These are phyloP conservation scores for Hypocryptadius cinnamomeus DNA, from an alignment of 2,113 vertebrate species.

Conservation along the genomic window DNA sequence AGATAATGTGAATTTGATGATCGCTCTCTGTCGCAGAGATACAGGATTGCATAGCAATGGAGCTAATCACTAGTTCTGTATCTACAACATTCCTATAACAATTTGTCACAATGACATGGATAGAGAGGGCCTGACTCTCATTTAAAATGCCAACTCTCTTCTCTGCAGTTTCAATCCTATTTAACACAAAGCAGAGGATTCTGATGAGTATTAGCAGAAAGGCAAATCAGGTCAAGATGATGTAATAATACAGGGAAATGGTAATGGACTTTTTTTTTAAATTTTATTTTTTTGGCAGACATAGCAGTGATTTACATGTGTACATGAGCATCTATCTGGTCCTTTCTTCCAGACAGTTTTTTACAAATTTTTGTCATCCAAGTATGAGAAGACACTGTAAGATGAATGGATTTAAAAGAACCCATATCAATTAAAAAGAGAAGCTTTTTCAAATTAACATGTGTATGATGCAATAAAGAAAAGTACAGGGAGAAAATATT, in stretches of 20 bases:
- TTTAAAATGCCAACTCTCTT: not conserved
- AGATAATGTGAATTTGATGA: constrained; percentile 45
- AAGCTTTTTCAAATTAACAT: not conserved
- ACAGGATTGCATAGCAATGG: constrained; percentile 15
- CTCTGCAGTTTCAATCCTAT: not conserved
- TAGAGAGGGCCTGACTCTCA: not conserved
- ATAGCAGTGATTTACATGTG: not conserved
- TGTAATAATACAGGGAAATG: not conserved
- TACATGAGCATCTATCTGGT: not conserved
- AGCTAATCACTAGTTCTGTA: constrained; percentile 2
- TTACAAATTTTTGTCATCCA: not conserved
- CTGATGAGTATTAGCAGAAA: not conserved
- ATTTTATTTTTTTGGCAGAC: not conserved
- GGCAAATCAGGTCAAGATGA: not conserved
- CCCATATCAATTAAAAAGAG: not conserved
- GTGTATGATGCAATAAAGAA: fast-evolving
- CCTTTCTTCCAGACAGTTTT: not conserved
- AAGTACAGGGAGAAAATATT: not conserved
- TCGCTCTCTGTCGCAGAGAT: not conserved
- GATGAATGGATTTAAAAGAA: not conserved
- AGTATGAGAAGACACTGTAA: not conserved
- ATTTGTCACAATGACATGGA: not conserved
- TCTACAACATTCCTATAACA: not conserved
- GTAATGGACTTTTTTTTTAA: not conserved
- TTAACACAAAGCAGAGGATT: not conserved